phyloP scores from a whole-genome alignment of 2,797 vertebrate genomes.

The Choloepus didactylus region DNA sequence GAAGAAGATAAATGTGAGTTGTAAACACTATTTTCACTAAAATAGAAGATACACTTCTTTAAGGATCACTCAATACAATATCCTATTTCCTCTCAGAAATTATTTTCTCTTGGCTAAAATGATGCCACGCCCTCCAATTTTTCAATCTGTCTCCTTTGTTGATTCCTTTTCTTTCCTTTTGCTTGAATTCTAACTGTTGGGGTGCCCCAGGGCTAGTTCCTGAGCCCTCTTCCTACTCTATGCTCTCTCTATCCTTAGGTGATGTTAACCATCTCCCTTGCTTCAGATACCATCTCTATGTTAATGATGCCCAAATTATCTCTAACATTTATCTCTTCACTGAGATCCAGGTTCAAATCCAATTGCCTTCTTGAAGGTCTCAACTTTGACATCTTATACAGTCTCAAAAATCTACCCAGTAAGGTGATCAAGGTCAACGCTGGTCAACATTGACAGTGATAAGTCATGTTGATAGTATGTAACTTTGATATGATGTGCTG shows the following conservation, averaged over 20 bases:
- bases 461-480: no score
- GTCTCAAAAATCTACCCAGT: background rate
- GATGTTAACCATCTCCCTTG: background rate
- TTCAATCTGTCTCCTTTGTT: background rate
- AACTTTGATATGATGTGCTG: no score
- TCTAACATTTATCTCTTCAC: background rate
- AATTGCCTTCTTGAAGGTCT: background rate
- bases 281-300: background rate
- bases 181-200: background rate
- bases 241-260: background rate
- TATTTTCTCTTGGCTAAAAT: background rate
- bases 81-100: background rate
- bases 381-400: background rate
- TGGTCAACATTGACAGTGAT: no score
- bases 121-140: background rate
- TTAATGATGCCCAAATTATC: background rate
- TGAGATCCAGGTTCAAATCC: background rate
- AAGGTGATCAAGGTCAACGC: no score
- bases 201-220: background rate
- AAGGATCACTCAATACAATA: background rate
- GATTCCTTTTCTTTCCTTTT: background rate
- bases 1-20: background rate
- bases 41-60: background rate
- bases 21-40: background rate
- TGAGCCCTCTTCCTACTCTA: background rate